Conservation (phyloP, 2,797 vertebrate genomes). For the Lophotriccus pileatus region DNA sequence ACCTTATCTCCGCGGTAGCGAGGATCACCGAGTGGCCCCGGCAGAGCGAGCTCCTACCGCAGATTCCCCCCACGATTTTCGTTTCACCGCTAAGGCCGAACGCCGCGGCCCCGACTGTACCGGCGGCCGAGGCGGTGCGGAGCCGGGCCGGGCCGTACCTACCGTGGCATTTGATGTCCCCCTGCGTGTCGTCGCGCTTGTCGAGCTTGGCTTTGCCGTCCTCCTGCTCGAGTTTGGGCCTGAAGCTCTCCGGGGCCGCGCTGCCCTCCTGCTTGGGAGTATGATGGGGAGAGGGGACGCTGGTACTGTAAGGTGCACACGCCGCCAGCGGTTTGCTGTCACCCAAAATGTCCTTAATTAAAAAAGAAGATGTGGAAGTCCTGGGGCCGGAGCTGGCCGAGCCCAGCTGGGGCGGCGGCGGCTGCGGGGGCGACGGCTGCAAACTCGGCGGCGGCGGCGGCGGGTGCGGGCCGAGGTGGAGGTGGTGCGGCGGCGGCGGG, state of each 20-base stretch:
- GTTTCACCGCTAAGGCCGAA: background rate
- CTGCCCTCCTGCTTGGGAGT: conserved; percentile 90
- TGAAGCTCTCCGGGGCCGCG: conserved; percentile 86
- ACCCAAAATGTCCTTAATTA: conserved; percentile 99
- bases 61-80: background rate
- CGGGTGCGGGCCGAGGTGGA: conserved; percentile 76
- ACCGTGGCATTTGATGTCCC: conserved; percentile 95
- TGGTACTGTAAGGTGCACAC: conserved; percentile 98
- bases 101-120: background rate
- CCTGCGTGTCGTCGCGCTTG: conserved; percentile 89
- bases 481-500: conserved; percentile 84
- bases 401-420: conserved; percentile 74
- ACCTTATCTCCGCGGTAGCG: background rate
- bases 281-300: conserved; percentile 88
- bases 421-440: conserved; percentile 67
- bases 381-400: conserved; percentile 87
- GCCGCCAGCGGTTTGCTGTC: conserved; percentile 98
- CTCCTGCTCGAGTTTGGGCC: conserved; percentile 94
- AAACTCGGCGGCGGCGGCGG: conserved; percentile 74
- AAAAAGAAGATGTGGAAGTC: conserved; percentile 95
- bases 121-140: background rate
- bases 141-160: conserved; percentile 65
- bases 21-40: background rate
- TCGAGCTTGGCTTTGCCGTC: conserved; percentile 90
- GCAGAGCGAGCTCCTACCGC: background rate